These are phyloP conservation scores for Aphelocoma coerulescens DNA, from an alignment of 2,113 vertebrate species.

Conservation along the genomic window DNA sequence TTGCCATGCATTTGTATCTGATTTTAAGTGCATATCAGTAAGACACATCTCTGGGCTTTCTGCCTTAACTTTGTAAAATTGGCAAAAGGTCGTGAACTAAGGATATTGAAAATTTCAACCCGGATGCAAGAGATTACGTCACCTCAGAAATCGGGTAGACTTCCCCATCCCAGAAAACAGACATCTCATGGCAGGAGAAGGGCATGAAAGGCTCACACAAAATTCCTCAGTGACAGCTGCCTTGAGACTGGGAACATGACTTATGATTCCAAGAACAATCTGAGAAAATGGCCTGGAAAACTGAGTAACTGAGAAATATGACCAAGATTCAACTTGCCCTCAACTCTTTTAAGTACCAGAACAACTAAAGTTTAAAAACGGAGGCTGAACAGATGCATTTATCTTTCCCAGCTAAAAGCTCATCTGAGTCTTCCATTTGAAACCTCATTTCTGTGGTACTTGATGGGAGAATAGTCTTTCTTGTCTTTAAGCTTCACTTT, in stretches of 20 bases:
- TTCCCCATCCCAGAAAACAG: background rate
- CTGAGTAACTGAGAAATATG: background rate
- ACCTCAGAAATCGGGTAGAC: background rate
- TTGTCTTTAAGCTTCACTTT: background rate
- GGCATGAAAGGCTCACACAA: background rate
- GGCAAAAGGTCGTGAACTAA: background rate
- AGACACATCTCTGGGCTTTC: background rate
- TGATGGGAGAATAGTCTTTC: background rate
- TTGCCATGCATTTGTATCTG: background rate
- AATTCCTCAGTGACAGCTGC: background rate
- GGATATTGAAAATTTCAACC: background rate
- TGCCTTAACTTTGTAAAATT: background rate
- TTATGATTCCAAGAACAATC: background rate
- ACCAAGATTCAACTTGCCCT: background rate
- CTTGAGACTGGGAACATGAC: background rate
- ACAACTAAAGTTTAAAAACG: background rate
- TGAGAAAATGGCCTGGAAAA: background rate
- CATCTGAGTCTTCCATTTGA: background rate
- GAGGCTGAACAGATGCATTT: background rate
- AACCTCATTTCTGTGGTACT: background rate
- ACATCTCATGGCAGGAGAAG: background rate
- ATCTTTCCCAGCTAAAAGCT: background rate
- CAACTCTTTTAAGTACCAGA: background rate
- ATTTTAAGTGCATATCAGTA: background rate
- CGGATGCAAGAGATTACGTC: background rate